Percentiles rank a stretch among this genome's conserved stretches.
These are phyloP conservation scores for Stegodyphus mimosarum DNA, from an alignment of 1,140 invertebrate species.

Conservation along the genomic window DNA sequence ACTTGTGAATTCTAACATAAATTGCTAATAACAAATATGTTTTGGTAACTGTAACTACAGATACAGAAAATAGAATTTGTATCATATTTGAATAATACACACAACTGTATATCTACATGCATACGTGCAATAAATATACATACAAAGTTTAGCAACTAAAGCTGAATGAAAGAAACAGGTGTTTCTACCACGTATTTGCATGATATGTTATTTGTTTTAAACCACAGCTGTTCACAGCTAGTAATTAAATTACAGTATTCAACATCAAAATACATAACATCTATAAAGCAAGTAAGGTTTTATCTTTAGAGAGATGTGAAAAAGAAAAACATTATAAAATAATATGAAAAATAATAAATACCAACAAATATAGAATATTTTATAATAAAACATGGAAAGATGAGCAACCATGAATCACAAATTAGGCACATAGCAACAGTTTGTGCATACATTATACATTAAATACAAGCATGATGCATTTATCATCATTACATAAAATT, in stretches of 20 bases:
- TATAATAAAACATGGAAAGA: too few relatives aligned
- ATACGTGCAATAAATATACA: conserved; percentile 36
- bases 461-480: too few relatives aligned
- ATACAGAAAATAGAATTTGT: conserved; percentile 49
- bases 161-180: not conserved
- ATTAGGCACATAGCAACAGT: not conserved
- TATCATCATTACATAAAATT: too few relatives aligned
- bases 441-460: too few relatives aligned
- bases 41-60: conserved; percentile 23
- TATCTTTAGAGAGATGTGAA: too few relatives aligned
- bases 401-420: not conserved
- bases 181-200: conserved; percentile 17
- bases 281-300: too few relatives aligned
- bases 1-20: not conserved
- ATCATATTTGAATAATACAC: conserved; percentile 21
- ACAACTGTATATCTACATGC: conserved; percentile 29
- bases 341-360: too few relatives aligned
- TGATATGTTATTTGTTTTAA: conserved; percentile 48
- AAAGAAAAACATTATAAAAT: too few relatives aligned
- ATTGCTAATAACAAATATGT: conserved; percentile 31
- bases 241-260: conserved; percentile 10
- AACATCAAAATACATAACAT: too few relatives aligned
- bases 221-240: conserved; percentile 22
- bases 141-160: conserved; percentile 30
- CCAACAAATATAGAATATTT: too few relatives aligned